A percentile compares a stretch with the other conserved stretches of the same genome.
phyloP scores from a whole-genome alignment of 2,888 invertebrate genomes.

The Lydus trimaculatus region DNA sequence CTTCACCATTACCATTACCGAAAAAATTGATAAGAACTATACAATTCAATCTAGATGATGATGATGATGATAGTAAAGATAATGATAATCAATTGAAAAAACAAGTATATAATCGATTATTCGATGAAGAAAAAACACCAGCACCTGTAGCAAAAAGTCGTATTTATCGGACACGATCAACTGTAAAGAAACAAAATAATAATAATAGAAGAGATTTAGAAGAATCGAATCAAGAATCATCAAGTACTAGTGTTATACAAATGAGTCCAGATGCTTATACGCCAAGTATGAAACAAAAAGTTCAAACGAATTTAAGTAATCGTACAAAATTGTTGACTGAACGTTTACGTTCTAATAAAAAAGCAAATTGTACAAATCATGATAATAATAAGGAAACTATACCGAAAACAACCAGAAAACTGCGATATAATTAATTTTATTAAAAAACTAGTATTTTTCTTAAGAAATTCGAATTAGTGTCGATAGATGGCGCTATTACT shows the following conservation, averaged over 20 bases:
- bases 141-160: not conserved
- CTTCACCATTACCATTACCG: not conserved
- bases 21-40: not conserved
- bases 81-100: not conserved
- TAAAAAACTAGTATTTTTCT: not conserved
- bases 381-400: not conserved
- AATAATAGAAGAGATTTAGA: too few species aligned
- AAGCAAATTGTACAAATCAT: not conserved
- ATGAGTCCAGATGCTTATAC: conserved; percentile 13
- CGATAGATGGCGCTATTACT: conserved; percentile 4
- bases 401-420: not conserved
- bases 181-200: not conserved
- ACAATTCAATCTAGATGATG: not conserved
- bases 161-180: not conserved
- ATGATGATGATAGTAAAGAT: not conserved
- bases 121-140: not conserved
- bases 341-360: conserved; percentile 17
- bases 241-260: not conserved
- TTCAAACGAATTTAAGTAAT: conserved; percentile 7
- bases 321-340: conserved; percentile 21
- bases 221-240: not conserved
- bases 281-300: not conserved
- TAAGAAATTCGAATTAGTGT: not conserved
- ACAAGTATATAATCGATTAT: not conserved
- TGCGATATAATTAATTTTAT: not conserved